Evolutionary conservation across 1,140 invertebrate species (phyloP), one percentile per base, ranked within the genome.

Genomic region (Zaprionus lachaisei): DNA sequence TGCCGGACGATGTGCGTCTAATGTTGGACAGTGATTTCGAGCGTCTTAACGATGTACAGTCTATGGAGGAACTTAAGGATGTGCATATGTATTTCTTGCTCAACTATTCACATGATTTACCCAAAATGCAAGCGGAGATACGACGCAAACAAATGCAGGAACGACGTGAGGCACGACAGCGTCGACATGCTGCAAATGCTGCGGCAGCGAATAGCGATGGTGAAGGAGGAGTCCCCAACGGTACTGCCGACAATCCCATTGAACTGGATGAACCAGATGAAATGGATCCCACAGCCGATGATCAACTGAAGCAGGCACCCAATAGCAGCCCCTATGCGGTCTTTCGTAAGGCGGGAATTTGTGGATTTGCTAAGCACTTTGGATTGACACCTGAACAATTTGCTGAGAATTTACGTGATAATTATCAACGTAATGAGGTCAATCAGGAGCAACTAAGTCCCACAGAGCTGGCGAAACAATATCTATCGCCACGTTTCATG

Each of bases 341-440:
- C 55, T 99, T 98, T 91, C 94, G 95, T 28, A 96, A 96, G 92
- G 96, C 97, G 28, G 97, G 97, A 22, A 94, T 99, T n/a, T 95
- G 96, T 95, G 95, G 95, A 5, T 94, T 99, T 41, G 97, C 97
- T 2, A 97, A 97, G 91, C 97, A 96, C 75, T 99, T 99, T 94
- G 99, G 99, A 77, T 93, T 99, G n/a, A 96, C 96, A 2, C 97
- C 99, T 0, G 97, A 99, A 91, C 96, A 99, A 91, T 99, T 99
- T 93, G 98, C 98, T 3, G 98, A 99, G 94, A 99, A 99, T 94
- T 93, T 99, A 0, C 95, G 98, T 1, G 98, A 99, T 89, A 98
- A 98, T 92, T 99, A 99, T 93, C 97, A 98, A 89, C 94, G 97
- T n/a, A 97, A 99, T 93, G 98, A 99, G 91, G 97, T 99, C 2